Evolutionary conservation across 2,797 vertebrate genomes (phyloP).

Genomic region (Sardinella longiceps): DNA sequence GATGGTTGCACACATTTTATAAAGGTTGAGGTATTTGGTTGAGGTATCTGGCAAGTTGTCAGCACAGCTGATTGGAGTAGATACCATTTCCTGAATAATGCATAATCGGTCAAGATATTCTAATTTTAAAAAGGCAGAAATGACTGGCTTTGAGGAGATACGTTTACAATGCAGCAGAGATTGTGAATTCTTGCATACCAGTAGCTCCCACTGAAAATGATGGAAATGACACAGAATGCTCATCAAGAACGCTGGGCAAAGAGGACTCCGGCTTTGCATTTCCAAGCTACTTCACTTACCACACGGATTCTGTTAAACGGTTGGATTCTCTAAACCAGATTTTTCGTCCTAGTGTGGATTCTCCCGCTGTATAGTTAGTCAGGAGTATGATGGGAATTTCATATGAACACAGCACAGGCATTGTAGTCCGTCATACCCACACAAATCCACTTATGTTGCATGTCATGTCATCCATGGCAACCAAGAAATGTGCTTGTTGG

Average conservation of each 20-base stretch:
- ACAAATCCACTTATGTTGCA: background rate
- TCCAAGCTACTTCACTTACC: too few species aligned
- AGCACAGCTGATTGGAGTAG: background rate
- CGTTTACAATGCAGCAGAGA: background rate
- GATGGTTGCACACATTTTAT: too few species aligned
- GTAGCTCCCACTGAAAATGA: background rate
- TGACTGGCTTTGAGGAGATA: background rate
- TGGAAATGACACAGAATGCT: background rate
- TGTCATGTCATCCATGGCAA: background rate
- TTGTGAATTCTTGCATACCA: background rate
- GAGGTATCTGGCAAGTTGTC: background rate
- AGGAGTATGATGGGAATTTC: too few species aligned
- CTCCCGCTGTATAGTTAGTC: too few species aligned
- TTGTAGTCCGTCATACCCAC: background rate
- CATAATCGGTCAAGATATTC: background rate
- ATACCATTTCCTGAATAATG: background rate
- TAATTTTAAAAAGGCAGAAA: background rate
- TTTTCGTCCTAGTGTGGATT: too few species aligned
- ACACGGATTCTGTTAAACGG: too few species aligned
- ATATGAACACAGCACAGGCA: too few species aligned
- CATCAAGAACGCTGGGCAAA: background rate
- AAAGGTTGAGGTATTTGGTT: too few species aligned
- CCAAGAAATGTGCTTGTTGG: background rate
- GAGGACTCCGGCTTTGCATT: too few species aligned
- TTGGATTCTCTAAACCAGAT: too few species aligned